Evolutionary conservation across 2,888 invertebrate genomes (phyloP).

Genomic region (Entomobrya proxima): DNA sequence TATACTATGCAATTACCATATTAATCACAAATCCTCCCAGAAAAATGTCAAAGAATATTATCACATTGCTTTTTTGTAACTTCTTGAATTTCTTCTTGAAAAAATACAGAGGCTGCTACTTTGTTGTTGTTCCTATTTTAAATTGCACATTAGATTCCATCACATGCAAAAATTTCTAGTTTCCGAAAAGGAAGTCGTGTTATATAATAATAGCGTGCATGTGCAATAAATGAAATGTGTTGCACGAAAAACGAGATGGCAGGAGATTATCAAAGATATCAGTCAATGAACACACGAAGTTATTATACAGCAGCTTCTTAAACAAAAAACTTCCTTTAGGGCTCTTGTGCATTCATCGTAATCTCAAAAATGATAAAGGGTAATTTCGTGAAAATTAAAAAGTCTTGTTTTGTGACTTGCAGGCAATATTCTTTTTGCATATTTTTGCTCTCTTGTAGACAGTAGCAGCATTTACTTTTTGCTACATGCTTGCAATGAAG

Average conservation of each 20-base stretch:
- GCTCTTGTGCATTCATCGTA: neutral
- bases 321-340: constrained; percentile 15
- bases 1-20: constrained; percentile 24
- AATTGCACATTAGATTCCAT: neutral
- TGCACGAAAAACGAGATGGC: neutral
- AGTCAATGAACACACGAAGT: neutral
- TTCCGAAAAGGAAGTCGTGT: constrained; percentile 37
- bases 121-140: neutral
- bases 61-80: neutral
- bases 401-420: constrained; percentile 32
- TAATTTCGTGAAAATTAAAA: constrained; percentile 42
- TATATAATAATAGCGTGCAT: neutral
- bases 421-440: constrained; percentile 11
- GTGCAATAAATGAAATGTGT: neutral
- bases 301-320: neutral
- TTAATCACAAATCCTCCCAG: neutral
- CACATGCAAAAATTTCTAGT: constrained; percentile 17
- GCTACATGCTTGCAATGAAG: constrained; percentile 45
- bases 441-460: neutral
- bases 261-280: neutral
- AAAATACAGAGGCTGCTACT: neutral
- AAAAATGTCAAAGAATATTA: neutral
- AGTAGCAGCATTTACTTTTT: neutral
- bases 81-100: neutral
- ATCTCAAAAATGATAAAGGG: constrained; percentile 14